Conservation (phyloP, 2,797 vertebrate genomes). For the Sparidentex hasta region DNA sequence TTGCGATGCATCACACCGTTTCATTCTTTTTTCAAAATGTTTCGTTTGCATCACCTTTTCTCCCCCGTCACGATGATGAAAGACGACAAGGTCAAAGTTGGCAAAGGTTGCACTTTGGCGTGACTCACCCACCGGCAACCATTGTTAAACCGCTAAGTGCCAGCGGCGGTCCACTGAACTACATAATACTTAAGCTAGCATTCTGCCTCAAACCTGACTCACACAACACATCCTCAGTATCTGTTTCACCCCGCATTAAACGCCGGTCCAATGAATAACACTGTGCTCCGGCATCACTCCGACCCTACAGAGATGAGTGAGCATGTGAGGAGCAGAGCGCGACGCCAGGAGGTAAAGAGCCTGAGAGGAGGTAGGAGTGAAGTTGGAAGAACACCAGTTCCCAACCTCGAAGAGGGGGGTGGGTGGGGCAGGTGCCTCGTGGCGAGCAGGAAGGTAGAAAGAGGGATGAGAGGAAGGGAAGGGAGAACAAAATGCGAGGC, state of each 20-base stretch:
- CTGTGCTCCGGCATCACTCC: slow-evolving; percentile 8
- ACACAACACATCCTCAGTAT: neutral
- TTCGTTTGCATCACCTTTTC: neutral
- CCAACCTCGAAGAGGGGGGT: neutral
- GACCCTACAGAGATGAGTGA: slow-evolving; percentile 33
- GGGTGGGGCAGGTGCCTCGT: slow-evolving; percentile 25
- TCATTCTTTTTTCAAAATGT: neutral
- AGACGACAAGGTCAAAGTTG: neutral
- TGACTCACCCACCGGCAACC: slow-evolving; percentile 1
- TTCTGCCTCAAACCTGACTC: slow-evolving; percentile 10
- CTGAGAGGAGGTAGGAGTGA: slow-evolving; percentile 7
- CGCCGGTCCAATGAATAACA: slow-evolving; percentile 17
- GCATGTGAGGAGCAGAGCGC: slow-evolving; percentile 27
- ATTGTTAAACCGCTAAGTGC: slow-evolving; percentile 11
- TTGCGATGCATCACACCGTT: neutral
- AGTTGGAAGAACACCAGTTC: slow-evolving; percentile 36
- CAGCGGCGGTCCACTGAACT: neutral
- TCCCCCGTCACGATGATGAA: neutral
- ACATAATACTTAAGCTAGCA: neutral
- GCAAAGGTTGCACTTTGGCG: neutral
- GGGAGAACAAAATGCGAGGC: slow-evolving; percentile 44
- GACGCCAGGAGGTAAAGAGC: slow-evolving; percentile 35
- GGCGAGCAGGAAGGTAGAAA: slow-evolving; percentile 21
- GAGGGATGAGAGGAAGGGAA: slow-evolving; percentile 21
- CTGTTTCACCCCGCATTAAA: slow-evolving; percentile 1